Base-by-base conservation (phyloP, 2,888 invertebrate genomes). In the Toxonevra muliebris region DNA sequence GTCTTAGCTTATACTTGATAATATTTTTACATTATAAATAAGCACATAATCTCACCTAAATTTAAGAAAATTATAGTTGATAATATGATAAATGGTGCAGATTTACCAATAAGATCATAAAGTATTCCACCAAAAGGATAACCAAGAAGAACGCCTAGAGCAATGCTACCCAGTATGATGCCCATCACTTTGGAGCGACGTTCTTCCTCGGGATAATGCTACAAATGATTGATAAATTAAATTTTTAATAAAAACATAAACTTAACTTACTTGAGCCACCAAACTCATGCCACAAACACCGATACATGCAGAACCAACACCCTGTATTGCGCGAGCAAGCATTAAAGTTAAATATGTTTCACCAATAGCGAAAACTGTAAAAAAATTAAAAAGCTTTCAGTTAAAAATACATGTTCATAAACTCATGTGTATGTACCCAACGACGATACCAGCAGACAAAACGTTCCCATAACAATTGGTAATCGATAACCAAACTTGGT, bases 201-300 rank as follows among this genome's bases (percentile, higher is more conserved):
- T 13, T 80, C 83, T 63, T 86, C 85, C 70, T 86, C 86, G 0
- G 85, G 85, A 80, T 86, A 82, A 70, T 83, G 79, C 79, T 71
- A 19, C 10, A 61, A 52, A 3, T 53, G 19, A 52, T n/a, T 20
- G 1, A 30, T 11, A 59, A 30, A 20, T 1, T 20, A 30, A 12
- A 42, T 42, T 41, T 30, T 9, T 43, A 50, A 11, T 41, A 52
- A 43, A 30, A 30, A 30, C 2, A 30, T 30, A 15, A 48, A 8
- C 15, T 0, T 20, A 30, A 75, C 76, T 74, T 75, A 80, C 80
- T 74, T 82, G 85, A 0, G 94, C 94, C 60, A 94, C 88, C 75
- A 94, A 84, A 72, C 92, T 92, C 92, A 95, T 92, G 48, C 94
- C 94, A 76, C 93, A 90, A 8, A 94, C 91, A 17, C 91, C 90